Base-by-base conservation (phyloP, 2,113 vertebrate genomes). In the Oryzias celebensis region DNA sequence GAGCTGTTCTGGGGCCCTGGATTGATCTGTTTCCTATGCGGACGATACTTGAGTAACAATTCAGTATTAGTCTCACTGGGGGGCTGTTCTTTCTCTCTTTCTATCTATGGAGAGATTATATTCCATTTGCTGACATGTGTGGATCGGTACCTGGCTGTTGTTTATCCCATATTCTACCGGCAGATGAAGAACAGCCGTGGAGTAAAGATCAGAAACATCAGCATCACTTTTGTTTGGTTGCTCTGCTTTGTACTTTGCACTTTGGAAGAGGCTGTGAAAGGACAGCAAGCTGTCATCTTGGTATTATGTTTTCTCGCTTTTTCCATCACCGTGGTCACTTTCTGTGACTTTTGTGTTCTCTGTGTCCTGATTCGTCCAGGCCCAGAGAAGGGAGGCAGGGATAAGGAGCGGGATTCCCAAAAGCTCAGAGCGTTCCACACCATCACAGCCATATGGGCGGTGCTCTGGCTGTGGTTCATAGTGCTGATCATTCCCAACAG, bases 131-230 rank as follows among this genome's bases (percentile, higher is more conserved):
- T 81, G 3, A 71, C 52, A 52, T 84, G 78, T 52, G 62, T 64
- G 3, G 71, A 70, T 61, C 68, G 41, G 5, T 84, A 84, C 51
- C 5, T 81, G 43, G 82, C 78, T 1, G 72, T 75, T 0, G 62
- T 75, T 44, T 68, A 78, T 24, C 82, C 78, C 12, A 4, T 84
- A 56, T 43, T 0, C 20, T 84, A 84, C 52, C 45, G 55, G 65
- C 10, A 17, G 0, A 26, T 73, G 26, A 78, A 18, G 46, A 17
- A 36, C 16, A 4, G 0, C 0, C 1, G 15, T 0, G 47, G 71
- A 0, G 42, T 3, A 49, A 13, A 36, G 18, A 64, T 75, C 31
- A 62, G 68, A 13, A 68, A 50, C 20, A 24, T 63, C 57, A 36
- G 3, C 60, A 50, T 20, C 3, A 64, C 18, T 2, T 74, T 68